phyloP scores from a whole-genome alignment of 2,888 invertebrate genomes.

The Chaetoderma sp. region DNA sequence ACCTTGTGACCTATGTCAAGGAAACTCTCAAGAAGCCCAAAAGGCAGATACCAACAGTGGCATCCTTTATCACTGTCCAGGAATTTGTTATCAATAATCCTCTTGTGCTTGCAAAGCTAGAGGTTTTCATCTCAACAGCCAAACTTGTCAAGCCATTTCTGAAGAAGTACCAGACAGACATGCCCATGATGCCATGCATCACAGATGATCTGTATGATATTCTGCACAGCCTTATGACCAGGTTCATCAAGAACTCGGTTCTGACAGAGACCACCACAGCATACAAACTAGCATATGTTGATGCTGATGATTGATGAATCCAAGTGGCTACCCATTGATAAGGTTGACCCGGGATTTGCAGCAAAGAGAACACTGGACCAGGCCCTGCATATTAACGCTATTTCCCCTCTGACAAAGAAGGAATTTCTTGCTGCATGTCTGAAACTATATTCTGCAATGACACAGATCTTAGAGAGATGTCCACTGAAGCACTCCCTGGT shows the following conservation, averaged over 20 bases:
- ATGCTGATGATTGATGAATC: background rate
- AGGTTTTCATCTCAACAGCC: background rate
- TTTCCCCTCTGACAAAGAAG: too few relatives aligned
- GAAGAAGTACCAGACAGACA: background rate
- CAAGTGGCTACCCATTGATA: background rate
- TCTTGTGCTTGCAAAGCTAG: background rate
- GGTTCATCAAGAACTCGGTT: constrained; percentile 2
- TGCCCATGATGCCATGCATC: constrained; percentile 1
- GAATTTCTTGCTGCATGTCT: too few relatives aligned
- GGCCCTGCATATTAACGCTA: background rate
- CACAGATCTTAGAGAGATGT: constrained; percentile 16
- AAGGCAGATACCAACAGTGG: too few relatives aligned
- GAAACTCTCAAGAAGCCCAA: constrained; percentile 8
- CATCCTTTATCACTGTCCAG: background rate
- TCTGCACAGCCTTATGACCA: background rate
- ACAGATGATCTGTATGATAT: background rate
- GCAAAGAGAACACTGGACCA: background rate
- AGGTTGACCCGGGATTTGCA: background rate
- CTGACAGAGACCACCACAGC: too few relatives aligned
- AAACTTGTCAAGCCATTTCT: constrained; percentile 2
- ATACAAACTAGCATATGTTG: too few relatives aligned
- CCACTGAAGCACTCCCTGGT: constrained; percentile 16
- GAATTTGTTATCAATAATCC: background rate
- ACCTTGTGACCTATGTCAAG: constrained; percentile 1
- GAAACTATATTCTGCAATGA: too few relatives aligned